A percentile compares a stretch with the other conserved stretches of the same genome.
These are phyloP conservation scores for Gymnarchus niloticus DNA, from an alignment of 2,113 vertebrate genomes.

Conservation along the genomic window DNA sequence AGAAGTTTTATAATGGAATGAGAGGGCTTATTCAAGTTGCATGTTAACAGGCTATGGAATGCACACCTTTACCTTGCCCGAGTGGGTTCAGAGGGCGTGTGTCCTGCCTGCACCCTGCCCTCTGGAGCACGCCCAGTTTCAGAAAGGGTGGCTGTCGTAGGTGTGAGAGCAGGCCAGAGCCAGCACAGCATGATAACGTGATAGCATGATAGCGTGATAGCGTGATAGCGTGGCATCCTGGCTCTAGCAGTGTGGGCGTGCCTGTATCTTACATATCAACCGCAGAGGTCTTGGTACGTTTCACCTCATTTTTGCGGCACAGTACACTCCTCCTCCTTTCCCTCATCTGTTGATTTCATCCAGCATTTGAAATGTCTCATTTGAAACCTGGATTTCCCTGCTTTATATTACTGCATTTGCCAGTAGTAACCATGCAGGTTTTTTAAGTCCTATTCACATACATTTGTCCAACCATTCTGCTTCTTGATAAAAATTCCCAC, in stretches of 20 bases:
- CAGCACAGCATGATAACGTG: neutral
- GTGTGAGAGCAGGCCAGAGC: neutral
- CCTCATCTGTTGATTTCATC: neutral
- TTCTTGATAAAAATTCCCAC: no score
- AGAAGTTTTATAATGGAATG: neutral
- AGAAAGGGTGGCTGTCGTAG: neutral
- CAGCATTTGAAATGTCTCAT: neutral
- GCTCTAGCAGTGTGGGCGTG: neutral
- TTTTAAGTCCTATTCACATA: neutral
- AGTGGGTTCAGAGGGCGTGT: neutral
- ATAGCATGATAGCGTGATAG: neutral
- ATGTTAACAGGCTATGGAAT: neutral
- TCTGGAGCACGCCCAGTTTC: neutral
- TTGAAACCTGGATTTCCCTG: neutral
- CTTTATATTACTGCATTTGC: neutral
- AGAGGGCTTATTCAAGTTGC: neutral
- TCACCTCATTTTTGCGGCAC: neutral
- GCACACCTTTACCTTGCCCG: slow-evolving; percentile 13
- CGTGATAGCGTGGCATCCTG: neutral
- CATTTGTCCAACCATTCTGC: no score
- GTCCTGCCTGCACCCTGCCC: neutral
- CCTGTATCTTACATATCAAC: neutral
- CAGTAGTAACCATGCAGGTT: neutral
- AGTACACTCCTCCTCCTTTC: neutral
- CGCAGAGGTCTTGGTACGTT: neutral